phyloP scores from a whole-genome alignment of 2,113 vertebrate species.

The Seriola aureovittata region DNA sequence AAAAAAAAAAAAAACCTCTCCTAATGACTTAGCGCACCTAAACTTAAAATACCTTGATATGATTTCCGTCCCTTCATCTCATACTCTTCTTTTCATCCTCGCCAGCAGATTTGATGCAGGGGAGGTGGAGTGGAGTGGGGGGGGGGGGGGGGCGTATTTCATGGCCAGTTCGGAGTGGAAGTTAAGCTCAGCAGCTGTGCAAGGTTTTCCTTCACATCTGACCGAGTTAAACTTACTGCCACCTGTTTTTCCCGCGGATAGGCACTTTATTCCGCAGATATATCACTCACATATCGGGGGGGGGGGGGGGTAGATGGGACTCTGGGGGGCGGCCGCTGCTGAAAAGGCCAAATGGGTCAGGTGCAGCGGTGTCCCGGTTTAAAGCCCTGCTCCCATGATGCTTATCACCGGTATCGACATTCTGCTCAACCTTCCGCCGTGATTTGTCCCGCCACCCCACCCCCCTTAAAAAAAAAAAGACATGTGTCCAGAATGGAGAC shows the following conservation, averaged over 20 bases:
- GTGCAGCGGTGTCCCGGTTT: conserved; percentile 32
- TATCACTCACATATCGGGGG: conserved; percentile 31
- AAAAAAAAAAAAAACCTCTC: conserved; percentile 19
- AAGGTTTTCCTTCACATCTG: conserved; percentile 64
- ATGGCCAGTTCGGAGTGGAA: conserved; percentile 67
- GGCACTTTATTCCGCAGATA: conserved; percentile 53
- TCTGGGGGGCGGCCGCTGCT: conserved; percentile 23
- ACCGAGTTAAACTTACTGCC: conserved; percentile 62
- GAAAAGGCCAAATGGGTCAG: conserved; percentile 56
- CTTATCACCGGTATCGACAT: conserved; percentile 64
- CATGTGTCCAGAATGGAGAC: conserved; percentile 39
- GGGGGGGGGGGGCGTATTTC: conserved; percentile 58
- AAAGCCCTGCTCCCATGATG: conserved; percentile 47
- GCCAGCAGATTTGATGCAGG: conserved; percentile 80
- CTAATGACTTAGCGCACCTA: conserved; percentile 79
- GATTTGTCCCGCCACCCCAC: neutral
- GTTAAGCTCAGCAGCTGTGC: conserved; percentile 72
- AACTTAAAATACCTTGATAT: conserved; percentile 82
- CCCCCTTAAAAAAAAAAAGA: conserved; percentile 1
- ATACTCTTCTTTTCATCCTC: conserved; percentile 68
- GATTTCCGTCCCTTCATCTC: conserved; percentile 80
- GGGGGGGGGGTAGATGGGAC: conserved; percentile 25
- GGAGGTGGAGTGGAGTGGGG: conserved; percentile 2
- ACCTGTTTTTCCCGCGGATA: conserved; percentile 56
- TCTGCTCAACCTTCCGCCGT: conserved; percentile 26